Conservation (phyloP, 2,888 invertebrate species). For the Cenopis cana region DNA sequence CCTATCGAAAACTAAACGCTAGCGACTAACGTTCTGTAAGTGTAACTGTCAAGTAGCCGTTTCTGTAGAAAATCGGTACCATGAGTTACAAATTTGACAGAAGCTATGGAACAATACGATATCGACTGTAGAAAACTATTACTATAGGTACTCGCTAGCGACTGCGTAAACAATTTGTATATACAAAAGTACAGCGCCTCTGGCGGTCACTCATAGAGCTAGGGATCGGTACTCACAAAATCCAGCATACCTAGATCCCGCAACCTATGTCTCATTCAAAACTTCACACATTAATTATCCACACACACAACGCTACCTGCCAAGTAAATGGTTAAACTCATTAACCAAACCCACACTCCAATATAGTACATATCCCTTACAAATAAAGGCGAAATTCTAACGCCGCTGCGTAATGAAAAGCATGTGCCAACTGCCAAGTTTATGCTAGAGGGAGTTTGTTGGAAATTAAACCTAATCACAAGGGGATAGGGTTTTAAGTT, state of each 20-base stretch:
- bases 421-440: constrained; percentile 19
- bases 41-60: no score
- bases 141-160: no score
- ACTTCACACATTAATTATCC: constrained; percentile 30
- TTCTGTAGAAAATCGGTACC: no score
- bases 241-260: background rate
- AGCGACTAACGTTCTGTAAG: no score
- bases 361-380: background rate
- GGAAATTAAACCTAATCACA: constrained; percentile 15
- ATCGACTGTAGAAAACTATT: no score
- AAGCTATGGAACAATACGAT: no score
- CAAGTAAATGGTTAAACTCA: constrained; percentile 34
- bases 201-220: no score
- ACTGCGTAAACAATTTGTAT: no score
- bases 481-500: background rate
- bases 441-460: constrained; percentile 9
- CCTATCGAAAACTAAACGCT: no score
- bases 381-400: constrained; percentile 6
- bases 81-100: no score
- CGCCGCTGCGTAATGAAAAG: constrained; percentile 3
- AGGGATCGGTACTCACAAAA: background rate
- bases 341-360: constrained; percentile 2
- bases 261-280: constrained; percentile 10
- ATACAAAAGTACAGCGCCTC: no score
- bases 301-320: constrained; percentile 14